These are phyloP conservation scores for Aurelia sp. DNA, from an alignment of 30 jellyfish, hydroid and myxozoan genomes.

Conservation along the genomic window DNA sequence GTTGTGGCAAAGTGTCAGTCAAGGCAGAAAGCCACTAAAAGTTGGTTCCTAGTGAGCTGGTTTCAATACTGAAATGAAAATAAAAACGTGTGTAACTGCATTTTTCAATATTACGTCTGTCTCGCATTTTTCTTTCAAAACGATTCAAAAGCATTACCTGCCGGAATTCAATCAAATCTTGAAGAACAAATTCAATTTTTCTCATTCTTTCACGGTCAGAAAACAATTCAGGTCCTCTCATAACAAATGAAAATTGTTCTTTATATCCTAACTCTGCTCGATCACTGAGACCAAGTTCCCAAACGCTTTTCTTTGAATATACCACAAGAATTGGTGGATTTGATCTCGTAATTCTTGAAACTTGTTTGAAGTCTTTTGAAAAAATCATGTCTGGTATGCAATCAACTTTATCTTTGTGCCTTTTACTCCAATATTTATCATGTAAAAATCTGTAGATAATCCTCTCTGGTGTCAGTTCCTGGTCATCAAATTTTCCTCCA, in stretches of 20 bases:
- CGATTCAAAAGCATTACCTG: slow-evolving; percentile 49
- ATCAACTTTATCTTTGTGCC: background rate
- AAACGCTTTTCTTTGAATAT: slow-evolving; percentile 68
- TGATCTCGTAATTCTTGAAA: slow-evolving; percentile 45
- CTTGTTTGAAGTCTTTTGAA: slow-evolving; percentile 71
- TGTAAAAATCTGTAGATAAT: slow-evolving; percentile 43
- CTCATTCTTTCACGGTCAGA: slow-evolving; percentile 54
- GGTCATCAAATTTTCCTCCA: background rate
- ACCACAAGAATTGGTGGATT: slow-evolving; percentile 64
- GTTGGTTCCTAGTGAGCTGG: too few relatives aligned
- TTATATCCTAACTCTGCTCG: slow-evolving; percentile 57
- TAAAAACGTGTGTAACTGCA: too few relatives aligned
- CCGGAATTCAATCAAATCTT: slow-evolving; percentile 78
- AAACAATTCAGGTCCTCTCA: slow-evolving; percentile 79
- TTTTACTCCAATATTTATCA: slow-evolving; percentile 59
- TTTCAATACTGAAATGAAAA: too few relatives aligned
- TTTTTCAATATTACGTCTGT: too few relatives aligned
- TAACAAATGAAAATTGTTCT: slow-evolving; percentile 71
- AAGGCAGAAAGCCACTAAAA: too few relatives aligned
- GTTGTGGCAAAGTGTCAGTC: too few relatives aligned
- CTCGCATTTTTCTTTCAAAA: background rate
- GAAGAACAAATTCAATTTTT: slow-evolving; percentile 43
- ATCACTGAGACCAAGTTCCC: slow-evolving; percentile 86
- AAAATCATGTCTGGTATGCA: slow-evolving; percentile 23
- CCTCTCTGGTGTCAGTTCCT: slow-evolving; percentile 27